These are phyloP conservation scores for Scotopteryx bipunctaria DNA, from an alignment of 2,888 invertebrate genomes.

Conservation along the genomic window DNA sequence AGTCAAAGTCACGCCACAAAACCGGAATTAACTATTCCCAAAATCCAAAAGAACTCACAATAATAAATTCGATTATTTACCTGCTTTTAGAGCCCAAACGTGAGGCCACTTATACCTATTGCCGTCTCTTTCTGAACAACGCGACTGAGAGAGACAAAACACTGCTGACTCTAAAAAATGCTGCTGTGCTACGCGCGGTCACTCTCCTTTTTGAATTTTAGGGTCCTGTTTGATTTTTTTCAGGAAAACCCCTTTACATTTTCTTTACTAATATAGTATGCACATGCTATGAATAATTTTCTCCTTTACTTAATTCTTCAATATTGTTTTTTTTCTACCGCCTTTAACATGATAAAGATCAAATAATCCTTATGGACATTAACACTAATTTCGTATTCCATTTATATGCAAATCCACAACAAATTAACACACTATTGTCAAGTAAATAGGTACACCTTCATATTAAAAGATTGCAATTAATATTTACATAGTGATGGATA, in stretches of 20 bases:
- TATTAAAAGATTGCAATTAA: slow-evolving; percentile 11
- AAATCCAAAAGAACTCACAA: slow-evolving; percentile 2
- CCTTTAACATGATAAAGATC: background rate
- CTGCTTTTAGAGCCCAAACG: slow-evolving; percentile 8
- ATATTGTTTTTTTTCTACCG: background rate
- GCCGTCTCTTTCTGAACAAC: background rate
- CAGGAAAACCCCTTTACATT: no score
- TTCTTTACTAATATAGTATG: no score
- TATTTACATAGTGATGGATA: slow-evolving; percentile 25
- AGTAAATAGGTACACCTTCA: slow-evolving; percentile 3
- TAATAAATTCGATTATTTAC: slow-evolving; percentile 11
- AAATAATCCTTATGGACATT: slow-evolving; percentile 2
- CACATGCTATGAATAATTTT: no score
- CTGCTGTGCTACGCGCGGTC: slow-evolving; percentile 6
- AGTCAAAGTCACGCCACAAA: background rate
- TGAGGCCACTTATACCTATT: slow-evolving; percentile 6
- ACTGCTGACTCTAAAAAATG: background rate
- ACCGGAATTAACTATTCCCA: slow-evolving; percentile 6
- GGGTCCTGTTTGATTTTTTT: background rate
- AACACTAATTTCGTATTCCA: slow-evolving; percentile 17
- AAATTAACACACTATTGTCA: slow-evolving; percentile 25
- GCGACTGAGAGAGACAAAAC: background rate
- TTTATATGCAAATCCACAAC: slow-evolving; percentile 27
- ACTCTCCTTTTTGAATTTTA: slow-evolving; percentile 4
- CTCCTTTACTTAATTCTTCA: background rate